Base-by-base conservation (phyloP, 2,113 vertebrate genomes). In the Sorex fumeus region DNA sequence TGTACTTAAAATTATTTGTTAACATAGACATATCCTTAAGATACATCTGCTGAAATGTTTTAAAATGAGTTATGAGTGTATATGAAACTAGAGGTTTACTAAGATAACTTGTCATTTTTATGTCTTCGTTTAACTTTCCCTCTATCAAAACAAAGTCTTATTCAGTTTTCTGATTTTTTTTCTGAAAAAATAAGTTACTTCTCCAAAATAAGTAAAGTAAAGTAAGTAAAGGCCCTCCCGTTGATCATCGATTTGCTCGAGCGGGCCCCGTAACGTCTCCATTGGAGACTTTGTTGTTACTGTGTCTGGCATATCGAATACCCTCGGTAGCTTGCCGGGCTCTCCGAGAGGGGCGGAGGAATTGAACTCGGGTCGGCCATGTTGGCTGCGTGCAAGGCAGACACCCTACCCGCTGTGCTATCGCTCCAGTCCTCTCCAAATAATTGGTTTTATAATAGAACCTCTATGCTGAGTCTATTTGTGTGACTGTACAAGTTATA, bases 91-190 rank as follows among this genome's bases (percentile, higher is more conserved):
- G 62, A 87, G 5, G 86, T 23, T 87, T 78, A 84, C 8, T 25
- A 57, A 84, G 43, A n/a, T 62, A 87, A 62, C 8, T 8, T 57
- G 10, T 70, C 86, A 77, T 81, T 84, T 91, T 78, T 67, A 32
- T 70, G 40, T 83, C 70, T 88, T 95, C 25, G 30, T 87, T 91
- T 89, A 75, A 66, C 8, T 67, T 82, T 87, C 80, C 8, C 36
- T 80, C 70, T 89, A 66, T 25, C 62, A 32, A 87, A 21, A 8
- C 79, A 64, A 76, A 16, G 27, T 88, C 53, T 81, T 74, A 8
- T 62, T 93, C 87, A 57, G 70, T 72, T 91, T 77, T 87, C 34
- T 60, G 32, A 74, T 30, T 12, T 66, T 84, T 94, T 78, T 67
- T 47, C 16, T 36, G 30, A 76, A 69, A 57, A 27, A 82, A 13